Evolutionary conservation across 2,888 invertebrate genomes (phyloP).

Genomic region (Megalurothrips usitatus): DNA sequence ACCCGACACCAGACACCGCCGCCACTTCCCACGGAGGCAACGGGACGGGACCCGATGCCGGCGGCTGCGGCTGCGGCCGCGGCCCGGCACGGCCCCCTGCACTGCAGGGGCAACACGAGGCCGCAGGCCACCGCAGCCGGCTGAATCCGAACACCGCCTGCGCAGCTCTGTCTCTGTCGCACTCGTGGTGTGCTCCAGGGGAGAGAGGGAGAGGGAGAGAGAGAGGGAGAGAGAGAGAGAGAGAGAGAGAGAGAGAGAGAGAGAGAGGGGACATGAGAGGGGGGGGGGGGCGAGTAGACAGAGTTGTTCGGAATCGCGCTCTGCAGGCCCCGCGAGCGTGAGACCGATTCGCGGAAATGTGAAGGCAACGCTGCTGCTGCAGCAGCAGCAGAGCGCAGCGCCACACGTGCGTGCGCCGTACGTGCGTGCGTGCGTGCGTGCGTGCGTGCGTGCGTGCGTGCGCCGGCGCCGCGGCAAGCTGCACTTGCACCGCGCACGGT

Average conservation of each 20-base stretch:
- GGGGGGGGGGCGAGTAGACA: too few relatives aligned
- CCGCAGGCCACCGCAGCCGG: neutral
- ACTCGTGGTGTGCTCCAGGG: too few relatives aligned
- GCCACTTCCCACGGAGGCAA: too few relatives aligned
- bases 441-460: neutral
- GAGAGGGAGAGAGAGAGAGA: too few relatives aligned
- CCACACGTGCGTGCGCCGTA: neutral
- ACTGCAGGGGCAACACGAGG: neutral
- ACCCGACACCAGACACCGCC: too few relatives aligned
- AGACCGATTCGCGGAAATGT: constrained; percentile 6
- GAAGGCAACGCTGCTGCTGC: neutral
- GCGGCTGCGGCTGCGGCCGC: neutral
- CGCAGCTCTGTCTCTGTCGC: too few relatives aligned
- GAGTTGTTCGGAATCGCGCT: too few relatives aligned
- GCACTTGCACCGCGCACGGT: too few relatives aligned
- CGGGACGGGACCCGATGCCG: too few relatives aligned
- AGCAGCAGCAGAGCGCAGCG: neutral
- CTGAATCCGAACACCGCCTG: neutral
- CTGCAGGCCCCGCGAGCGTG: neutral
- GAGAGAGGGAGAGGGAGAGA: too few relatives aligned
- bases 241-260: too few relatives aligned
- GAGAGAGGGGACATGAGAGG: too few relatives aligned
- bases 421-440: neutral
- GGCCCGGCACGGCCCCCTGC: neutral
- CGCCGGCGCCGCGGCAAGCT: neutral